Percentiles rank a stretch among this genome's conserved stretches.
phyloP scores from a whole-genome alignment of 2,888 invertebrate genomes.

The Poecilus cupreus region DNA sequence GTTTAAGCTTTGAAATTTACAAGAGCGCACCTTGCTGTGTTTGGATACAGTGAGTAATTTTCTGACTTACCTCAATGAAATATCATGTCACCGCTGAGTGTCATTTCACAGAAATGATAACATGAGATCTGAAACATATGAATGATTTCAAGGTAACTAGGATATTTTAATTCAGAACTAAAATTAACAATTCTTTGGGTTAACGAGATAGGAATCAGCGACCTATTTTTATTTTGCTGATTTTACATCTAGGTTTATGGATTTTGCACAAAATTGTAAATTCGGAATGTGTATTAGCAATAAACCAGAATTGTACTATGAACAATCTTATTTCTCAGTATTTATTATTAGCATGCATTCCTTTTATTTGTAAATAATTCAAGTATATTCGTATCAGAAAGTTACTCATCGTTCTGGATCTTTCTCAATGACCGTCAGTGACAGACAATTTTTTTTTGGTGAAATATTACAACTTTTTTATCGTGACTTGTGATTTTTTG shows the following conservation, averaged over 20 bases:
- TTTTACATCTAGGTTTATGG: neutral
- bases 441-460: too few species aligned
- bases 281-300: neutral
- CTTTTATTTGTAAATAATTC: neutral
- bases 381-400: neutral
- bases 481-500: too few species aligned
- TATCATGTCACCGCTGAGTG: neutral
- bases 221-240: slow-evolving; percentile 24
- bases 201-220: slow-evolving; percentile 1
- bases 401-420: neutral
- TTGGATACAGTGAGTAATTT: neutral
- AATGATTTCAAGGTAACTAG: slow-evolving; percentile 10
- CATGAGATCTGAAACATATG: neutral
- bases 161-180: slow-evolving; percentile 10
- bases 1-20: slow-evolving; percentile 9
- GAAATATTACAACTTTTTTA: neutral
- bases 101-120: neutral
- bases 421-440: neutral
- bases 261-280: neutral
- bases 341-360: neutral
- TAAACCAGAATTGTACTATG: neutral
- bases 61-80: neutral
- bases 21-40: neutral
- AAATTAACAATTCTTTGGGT: slow-evolving; percentile 20
- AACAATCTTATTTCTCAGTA: neutral